Conservation (phyloP, 30 jellyfish, hydroid and myxozoan species). For the Mastigias papua region DNA sequence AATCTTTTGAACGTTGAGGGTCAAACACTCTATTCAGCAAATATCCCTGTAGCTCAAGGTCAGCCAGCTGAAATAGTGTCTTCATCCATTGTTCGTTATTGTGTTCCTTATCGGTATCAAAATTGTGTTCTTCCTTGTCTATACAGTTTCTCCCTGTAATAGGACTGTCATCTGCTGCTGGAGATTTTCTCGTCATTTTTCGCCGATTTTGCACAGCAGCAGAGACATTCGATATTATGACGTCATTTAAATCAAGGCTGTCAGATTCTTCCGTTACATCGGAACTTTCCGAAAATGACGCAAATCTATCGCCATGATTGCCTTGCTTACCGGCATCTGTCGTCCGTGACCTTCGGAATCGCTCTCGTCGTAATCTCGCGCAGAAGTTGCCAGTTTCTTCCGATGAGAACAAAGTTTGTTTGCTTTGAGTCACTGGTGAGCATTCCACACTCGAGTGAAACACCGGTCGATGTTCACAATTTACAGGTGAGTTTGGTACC, state of each 20-base stretch:
- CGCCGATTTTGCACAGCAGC: constrained; percentile 45
- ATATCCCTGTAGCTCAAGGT: constrained; percentile 14
- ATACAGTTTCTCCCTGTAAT: background rate
- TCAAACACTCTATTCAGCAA: constrained; percentile 53
- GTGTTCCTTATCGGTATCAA: background rate
- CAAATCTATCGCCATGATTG: constrained; percentile 1
- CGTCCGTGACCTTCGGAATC: constrained; percentile 44
- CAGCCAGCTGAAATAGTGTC: constrained; percentile 8
- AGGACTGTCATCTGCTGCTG: background rate
- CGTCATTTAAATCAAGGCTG: constrained; percentile 13
- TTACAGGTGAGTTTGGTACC: constrained; percentile 15
- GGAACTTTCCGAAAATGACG: constrained; percentile 50
- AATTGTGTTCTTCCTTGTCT: background rate
- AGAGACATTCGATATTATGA: constrained; percentile 28
- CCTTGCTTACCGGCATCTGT: constrained; percentile 7
- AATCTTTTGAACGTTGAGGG: constrained; percentile 47
- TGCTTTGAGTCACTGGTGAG: constrained; percentile 10
- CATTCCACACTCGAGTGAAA: constrained; percentile 1
- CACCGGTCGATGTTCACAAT: background rate
- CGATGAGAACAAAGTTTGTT: background rate
- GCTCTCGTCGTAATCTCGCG: constrained; percentile 27
- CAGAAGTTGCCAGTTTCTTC: constrained; percentile 21
- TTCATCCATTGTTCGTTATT: background rate
- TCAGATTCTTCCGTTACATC: constrained; percentile 47
- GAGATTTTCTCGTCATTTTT: background rate